These are phyloP conservation scores for Psilopsiagon aymara DNA, from an alignment of 2,113 vertebrate genomes.

Conservation along the genomic window DNA sequence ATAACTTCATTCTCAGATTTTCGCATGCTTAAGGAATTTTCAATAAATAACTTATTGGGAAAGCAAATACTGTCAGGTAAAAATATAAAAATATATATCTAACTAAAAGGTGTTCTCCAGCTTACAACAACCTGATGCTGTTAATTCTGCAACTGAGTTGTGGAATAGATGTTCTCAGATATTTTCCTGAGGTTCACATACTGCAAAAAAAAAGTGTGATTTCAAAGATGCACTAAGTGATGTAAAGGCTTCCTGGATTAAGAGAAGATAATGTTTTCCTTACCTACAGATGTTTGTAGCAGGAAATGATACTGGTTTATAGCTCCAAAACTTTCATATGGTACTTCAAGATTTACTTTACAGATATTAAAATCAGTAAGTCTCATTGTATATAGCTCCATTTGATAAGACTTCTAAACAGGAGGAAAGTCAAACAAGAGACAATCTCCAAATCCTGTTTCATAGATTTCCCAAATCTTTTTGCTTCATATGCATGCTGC, in stretches of 20 bases:
- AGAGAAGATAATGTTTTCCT: neutral
- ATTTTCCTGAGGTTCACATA: neutral
- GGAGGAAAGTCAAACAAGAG: neutral
- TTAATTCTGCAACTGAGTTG: neutral
- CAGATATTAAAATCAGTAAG: neutral
- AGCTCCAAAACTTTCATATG: neutral
- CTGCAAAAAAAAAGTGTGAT: neutral
- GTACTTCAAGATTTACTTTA: neutral
- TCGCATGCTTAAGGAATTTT: neutral
- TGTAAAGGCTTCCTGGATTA: neutral
- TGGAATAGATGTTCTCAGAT: neutral
- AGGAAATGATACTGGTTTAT: neutral
- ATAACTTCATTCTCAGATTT: neutral
- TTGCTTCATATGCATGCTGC: neutral
- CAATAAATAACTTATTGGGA: neutral
- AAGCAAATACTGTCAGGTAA: neutral
- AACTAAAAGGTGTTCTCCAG: neutral
- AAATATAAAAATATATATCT: neutral
- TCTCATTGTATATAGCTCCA: neutral
- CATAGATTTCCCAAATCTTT: neutral
- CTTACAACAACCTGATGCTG: neutral
- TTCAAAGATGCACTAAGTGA: neutral
- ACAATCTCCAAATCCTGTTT: neutral
- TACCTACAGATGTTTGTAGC: neutral
- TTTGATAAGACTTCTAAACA: neutral